These are phyloP conservation scores for Pseudorhiza aurosa DNA, from an alignment of 30 jellyfish, hydroid and myxozoan genomes.

Conservation along the genomic window DNA sequence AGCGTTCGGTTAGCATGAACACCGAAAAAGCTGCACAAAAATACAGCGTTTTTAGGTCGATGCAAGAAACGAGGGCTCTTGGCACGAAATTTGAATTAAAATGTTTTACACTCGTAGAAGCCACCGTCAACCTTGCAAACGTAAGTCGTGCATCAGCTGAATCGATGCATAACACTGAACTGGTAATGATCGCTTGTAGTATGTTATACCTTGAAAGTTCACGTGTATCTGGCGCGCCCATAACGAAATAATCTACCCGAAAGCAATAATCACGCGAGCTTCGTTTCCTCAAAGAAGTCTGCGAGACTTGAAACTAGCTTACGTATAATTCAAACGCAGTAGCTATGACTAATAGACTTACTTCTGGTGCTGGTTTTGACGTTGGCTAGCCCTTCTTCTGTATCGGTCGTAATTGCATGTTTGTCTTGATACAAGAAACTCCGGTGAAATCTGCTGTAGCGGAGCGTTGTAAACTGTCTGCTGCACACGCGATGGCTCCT, in stretches of 20 bases:
- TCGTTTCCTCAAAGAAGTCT: not conserved
- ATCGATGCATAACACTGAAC: too few species aligned
- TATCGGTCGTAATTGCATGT: slow-evolving; percentile 61
- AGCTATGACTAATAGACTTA: not conserved
- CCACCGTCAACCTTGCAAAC: too few species aligned
- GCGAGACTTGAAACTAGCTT: not conserved
- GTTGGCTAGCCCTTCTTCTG: slow-evolving; percentile 62
- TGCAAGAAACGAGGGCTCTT: too few species aligned
- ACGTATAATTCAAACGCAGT: not conserved
- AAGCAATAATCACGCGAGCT: slow-evolving; percentile 44
- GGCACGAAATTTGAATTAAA: too few species aligned
- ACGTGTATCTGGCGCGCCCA: slow-evolving; percentile 57
- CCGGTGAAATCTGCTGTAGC: slow-evolving; percentile 66
- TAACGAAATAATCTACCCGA: not conserved
- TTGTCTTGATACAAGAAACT: slow-evolving; percentile 58
- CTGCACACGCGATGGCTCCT: slow-evolving; percentile 67
- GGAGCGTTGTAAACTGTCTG: slow-evolving; percentile 63
- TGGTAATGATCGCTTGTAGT: too few species aligned
- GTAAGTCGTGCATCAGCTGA: too few species aligned
- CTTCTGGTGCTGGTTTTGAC: slow-evolving; percentile 61
- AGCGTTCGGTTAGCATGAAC: too few species aligned
- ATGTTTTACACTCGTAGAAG: too few species aligned
- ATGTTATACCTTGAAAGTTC: not conserved
- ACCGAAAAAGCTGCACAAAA: too few species aligned
- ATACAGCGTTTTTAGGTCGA: too few species aligned